Evolutionary conservation across 2,797 vertebrate genomes (phyloP).

Genomic region (Hippocampus kuda): DNA sequence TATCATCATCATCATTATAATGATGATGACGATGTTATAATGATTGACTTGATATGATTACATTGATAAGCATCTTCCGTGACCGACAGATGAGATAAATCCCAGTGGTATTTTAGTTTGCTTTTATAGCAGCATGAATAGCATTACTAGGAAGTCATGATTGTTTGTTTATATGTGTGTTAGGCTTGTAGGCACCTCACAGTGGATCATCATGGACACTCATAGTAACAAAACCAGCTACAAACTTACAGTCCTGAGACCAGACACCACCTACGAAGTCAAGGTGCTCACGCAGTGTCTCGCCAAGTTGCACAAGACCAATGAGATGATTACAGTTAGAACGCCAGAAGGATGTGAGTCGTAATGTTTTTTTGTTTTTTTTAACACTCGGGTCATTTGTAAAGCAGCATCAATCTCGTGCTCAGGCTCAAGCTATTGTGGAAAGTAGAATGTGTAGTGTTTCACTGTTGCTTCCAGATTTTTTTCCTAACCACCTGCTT

Average conservation of each 20-base stretch:
- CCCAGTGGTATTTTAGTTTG: not conserved
- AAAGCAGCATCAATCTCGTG: too few species aligned
- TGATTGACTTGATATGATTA: not conserved
- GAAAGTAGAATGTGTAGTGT: not conserved
- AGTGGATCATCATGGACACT: constrained; percentile 84
- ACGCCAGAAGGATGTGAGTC: constrained; percentile 89
- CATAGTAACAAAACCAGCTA: constrained; percentile 88
- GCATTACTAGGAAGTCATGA: not conserved
- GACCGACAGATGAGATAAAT: not conserved
- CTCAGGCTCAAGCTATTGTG: not conserved
- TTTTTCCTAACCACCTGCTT: not conserved
- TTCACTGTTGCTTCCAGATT: not conserved
- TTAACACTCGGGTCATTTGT: too few species aligned
- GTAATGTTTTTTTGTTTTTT: not conserved
- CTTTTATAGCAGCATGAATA: not conserved
- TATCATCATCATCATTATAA: not conserved
- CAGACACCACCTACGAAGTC: constrained; percentile 87
- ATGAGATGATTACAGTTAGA: constrained; percentile 79
- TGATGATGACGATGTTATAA: not conserved
- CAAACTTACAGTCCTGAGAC: constrained; percentile 79
- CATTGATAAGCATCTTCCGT: not conserved
- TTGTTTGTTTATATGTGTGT: not conserved
- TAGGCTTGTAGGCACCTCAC: constrained; percentile 78
- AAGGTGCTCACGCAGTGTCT: constrained; percentile 93
- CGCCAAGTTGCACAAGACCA: constrained; percentile 81